These are phyloP conservation scores for Triops cancriformis DNA, from an alignment of 1,140 invertebrate species.

Conservation along the genomic window DNA sequence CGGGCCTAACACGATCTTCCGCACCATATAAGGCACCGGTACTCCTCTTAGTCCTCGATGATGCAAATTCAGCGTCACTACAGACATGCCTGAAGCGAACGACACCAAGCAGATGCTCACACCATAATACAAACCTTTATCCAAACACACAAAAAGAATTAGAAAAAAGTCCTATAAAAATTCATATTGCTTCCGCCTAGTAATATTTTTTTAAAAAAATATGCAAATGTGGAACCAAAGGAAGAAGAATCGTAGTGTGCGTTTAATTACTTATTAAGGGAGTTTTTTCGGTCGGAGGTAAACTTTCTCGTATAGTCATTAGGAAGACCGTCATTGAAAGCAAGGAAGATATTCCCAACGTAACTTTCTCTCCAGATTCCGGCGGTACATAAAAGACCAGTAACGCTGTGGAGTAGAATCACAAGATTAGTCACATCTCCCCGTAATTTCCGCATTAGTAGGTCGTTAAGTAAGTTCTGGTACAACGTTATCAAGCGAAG, in stretches of 20 bases:
- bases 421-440: constrained; percentile 31
- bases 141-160: constrained; percentile 16
- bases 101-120: constrained; percentile 84
- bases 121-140: constrained; percentile 78
- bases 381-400: constrained; percentile 87
- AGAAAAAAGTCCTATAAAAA: not conserved
- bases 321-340: constrained; percentile 89
- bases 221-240: not conserved
- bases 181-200: no score
- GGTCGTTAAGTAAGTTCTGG: not conserved
- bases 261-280: constrained; percentile 71
- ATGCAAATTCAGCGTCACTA: constrained; percentile 76
- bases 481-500: no score
- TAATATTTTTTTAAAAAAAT: constrained; percentile 7
- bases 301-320: constrained; percentile 81
- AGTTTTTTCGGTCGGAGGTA: constrained; percentile 86
- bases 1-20: constrained; percentile 43
- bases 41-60: constrained; percentile 64
- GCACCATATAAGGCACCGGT: constrained; percentile 23
- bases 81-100: constrained; percentile 75
- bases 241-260: no score
- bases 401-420: constrained; percentile 52
- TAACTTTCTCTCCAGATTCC: constrained; percentile 83
- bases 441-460: constrained; percentile 6
- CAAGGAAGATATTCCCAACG: constrained; percentile 75